Conservation (phyloP, 2,113 vertebrate species). For the Verasper variegatus region DNA sequence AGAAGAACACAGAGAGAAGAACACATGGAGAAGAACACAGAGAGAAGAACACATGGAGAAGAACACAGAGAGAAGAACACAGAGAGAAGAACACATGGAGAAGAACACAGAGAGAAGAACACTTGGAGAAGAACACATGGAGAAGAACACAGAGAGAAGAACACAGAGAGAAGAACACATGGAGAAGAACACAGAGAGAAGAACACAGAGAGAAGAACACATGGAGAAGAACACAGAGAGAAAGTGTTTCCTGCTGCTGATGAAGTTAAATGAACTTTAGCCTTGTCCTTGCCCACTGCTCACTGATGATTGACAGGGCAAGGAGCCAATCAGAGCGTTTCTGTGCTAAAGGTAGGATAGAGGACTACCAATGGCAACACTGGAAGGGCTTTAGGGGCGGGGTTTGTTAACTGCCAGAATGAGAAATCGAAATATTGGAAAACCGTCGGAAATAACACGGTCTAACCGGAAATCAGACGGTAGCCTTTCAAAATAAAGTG, state of each 20-base stretch:
- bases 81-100: too few relatives aligned
- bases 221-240: too few relatives aligned
- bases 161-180: too few relatives aligned
- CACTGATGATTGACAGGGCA: not conserved
- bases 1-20: too few relatives aligned
- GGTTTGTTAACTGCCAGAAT: not conserved
- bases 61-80: too few relatives aligned
- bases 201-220: too few relatives aligned
- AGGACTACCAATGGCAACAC: conserved; percentile 20
- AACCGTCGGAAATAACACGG: accelerated
- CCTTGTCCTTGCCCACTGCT: not conserved
- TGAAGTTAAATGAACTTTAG: conserved; percentile 54
- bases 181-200: too few relatives aligned
- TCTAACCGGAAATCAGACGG: accelerated
- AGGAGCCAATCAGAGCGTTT: conserved; percentile 31
- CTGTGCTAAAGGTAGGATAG: accelerated
- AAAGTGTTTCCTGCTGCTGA: conserved; percentile 22
- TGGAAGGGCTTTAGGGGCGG: not conserved
- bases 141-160: too few relatives aligned
- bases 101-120: too few relatives aligned
- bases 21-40: too few relatives aligned
- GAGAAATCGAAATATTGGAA: not conserved
- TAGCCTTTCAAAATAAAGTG: conserved; percentile 22
- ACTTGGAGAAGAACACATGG: too few relatives aligned
- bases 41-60: too few relatives aligned